Conservation (phyloP, 2,888 invertebrate genomes). For the Trichopria drosophilae region DNA sequence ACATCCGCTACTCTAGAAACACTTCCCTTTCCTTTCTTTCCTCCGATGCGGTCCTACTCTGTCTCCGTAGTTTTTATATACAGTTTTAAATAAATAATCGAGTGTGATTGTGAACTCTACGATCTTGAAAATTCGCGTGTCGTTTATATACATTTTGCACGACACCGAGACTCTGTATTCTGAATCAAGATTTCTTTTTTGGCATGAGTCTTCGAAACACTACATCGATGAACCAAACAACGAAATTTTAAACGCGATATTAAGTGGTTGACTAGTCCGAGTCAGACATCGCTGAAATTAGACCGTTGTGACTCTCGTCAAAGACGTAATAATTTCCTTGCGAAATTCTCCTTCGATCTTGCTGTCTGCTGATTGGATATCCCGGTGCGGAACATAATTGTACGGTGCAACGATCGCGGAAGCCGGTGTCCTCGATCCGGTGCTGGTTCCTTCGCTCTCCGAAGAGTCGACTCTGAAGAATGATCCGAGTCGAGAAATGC, state of each 20-base stretch:
- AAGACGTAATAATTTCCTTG: conserved; percentile 47
- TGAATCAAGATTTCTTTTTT: too few relatives aligned
- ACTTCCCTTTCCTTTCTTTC: conserved; percentile 39
- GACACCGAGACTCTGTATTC: too few relatives aligned
- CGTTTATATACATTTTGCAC: conserved; percentile 31
- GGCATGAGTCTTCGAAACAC: too few relatives aligned
- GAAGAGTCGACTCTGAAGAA: conserved; percentile 59
- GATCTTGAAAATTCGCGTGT: conserved; percentile 12
- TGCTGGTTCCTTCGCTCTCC: conserved; percentile 26
- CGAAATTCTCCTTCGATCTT: conserved; percentile 38
- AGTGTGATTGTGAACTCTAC: conserved; percentile 22
- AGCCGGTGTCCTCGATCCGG: conserved; percentile 37
- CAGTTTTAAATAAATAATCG: conserved; percentile 54
- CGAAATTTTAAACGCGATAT: too few relatives aligned
- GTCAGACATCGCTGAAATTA: conserved; percentile 40
- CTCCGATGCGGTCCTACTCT: conserved; percentile 40
- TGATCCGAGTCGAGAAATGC: conserved; percentile 61
- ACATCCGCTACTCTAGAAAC: too few relatives aligned
- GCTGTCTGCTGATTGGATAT: conserved; percentile 36
- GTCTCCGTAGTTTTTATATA: conserved; percentile 45
- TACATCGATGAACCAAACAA: too few relatives aligned
- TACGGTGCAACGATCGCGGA: conserved; percentile 60
- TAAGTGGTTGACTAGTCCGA: too few relatives aligned
- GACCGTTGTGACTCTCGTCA: conserved; percentile 52
- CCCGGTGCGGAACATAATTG: conserved; percentile 57